A percentile compares a stretch with the other conserved stretches of the same genome.
Evolutionary conservation across 2,113 vertebrate genomes (phyloP).

Genomic region (Dicaeum eximium): DNA sequence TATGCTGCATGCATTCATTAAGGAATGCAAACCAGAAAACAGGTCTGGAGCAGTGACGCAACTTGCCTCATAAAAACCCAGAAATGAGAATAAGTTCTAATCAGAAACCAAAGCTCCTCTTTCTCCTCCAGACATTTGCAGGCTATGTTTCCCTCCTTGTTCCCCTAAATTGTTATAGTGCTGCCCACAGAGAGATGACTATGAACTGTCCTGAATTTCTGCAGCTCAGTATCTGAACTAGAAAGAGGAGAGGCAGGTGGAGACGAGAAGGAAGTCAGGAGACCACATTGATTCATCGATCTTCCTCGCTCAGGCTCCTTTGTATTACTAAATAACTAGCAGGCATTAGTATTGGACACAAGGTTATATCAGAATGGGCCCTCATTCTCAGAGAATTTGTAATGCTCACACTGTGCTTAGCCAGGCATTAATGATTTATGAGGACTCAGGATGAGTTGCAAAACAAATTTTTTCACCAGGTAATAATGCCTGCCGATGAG

Average conservation of each 20-base stretch:
- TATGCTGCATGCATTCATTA: background rate
- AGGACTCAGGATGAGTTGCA: conserved; percentile 60
- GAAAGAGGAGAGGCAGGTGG: background rate
- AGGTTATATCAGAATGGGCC: conserved; percentile 32
- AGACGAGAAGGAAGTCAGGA: conserved; percentile 29
- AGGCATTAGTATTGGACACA: conserved; percentile 61
- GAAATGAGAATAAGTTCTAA: background rate
- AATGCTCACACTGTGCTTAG: conserved; percentile 59
- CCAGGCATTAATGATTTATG: conserved; percentile 69
- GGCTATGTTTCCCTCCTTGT: background rate
- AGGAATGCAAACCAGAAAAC: background rate
- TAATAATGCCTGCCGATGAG: conserved; percentile 62
- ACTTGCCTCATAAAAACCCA: background rate
- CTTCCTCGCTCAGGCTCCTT: conserved; percentile 39
- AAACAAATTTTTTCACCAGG: conserved; percentile 67
- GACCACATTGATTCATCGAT: conserved; percentile 50
- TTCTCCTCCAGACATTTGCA: background rate
- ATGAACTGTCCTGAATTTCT: background rate
- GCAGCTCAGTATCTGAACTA: background rate
- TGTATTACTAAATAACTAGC: conserved; percentile 65
- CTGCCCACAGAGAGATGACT: background rate
- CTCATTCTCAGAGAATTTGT: conserved; percentile 42
- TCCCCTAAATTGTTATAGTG: background rate
- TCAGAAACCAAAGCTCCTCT: background rate
- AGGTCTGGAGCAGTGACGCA: background rate